These are phyloP conservation scores for Amiota mariae DNA, from an alignment of 2,888 invertebrate species.

Conservation along the genomic window DNA sequence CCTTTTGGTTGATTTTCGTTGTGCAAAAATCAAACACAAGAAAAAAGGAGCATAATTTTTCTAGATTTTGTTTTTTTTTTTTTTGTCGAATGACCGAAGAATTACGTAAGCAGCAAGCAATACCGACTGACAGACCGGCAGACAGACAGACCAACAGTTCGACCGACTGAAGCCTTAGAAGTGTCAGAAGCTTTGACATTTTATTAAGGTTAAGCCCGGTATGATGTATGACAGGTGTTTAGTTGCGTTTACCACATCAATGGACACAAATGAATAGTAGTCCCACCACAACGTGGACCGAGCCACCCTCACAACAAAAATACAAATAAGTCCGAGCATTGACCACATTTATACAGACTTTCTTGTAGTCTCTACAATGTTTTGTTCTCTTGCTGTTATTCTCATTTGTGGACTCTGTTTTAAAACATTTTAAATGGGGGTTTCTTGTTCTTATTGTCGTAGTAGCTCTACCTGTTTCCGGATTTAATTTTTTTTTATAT, in stretches of 20 bases:
- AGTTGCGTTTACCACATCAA: slow-evolving; percentile 5
- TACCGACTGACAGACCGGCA: too few relatives aligned
- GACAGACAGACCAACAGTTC: too few relatives aligned
- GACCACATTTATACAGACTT: too few relatives aligned
- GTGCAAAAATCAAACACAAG: slow-evolving; percentile 15
- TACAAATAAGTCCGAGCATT: too few relatives aligned
- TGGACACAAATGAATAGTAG: not conserved
- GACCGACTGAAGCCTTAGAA: slow-evolving; percentile 17
- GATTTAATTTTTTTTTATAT: not conserved
- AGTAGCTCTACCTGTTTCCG: slow-evolving; percentile 9
- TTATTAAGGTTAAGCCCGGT: slow-evolving; percentile 34
- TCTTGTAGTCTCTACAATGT: too few relatives aligned
- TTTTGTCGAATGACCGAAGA: not conserved
- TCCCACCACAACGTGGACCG: not conserved
- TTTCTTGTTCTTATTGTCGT: not conserved
- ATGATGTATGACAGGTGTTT: slow-evolving; percentile 36
- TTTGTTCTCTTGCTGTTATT: not conserved
- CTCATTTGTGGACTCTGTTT: slow-evolving; percentile 15
- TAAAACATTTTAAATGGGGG: not conserved
- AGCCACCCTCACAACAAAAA: slow-evolving; percentile 5
- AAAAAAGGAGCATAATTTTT: not conserved
- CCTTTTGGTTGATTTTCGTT: slow-evolving; percentile 27
- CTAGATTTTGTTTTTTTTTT: not conserved
- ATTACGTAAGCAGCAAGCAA: slow-evolving; percentile 13
- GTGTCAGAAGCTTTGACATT: slow-evolving; percentile 26